Evolutionary conservation across 2,113 vertebrate species (phyloP).

Genomic region (Pseudonaja textilis): DNA sequence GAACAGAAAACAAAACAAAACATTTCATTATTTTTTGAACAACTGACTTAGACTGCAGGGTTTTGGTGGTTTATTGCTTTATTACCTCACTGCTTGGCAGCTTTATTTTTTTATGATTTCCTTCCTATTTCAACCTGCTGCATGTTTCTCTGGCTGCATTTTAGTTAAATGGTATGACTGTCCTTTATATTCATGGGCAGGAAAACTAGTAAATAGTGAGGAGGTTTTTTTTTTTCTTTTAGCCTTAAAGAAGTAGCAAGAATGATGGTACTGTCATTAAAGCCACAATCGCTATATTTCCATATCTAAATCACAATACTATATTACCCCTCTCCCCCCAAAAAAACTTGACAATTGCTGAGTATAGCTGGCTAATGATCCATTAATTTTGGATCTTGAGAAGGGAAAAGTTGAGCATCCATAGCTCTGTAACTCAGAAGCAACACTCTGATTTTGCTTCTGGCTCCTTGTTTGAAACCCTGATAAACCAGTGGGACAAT

Average conservation of each 20-base stretch:
- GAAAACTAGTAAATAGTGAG: not conserved
- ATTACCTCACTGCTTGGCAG: not conserved
- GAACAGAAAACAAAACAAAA: constrained; percentile 23
- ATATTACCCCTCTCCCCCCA: not conserved
- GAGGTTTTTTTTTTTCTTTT: not conserved
- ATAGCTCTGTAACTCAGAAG: not conserved
- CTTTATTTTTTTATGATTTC: not conserved
- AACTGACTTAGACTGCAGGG: no score
- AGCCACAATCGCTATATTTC: not conserved
- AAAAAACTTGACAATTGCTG: not conserved
- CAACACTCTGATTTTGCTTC: not conserved
- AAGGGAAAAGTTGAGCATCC: not conserved
- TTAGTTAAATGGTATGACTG: not conserved
- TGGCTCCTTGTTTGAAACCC: not conserved
- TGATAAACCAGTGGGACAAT: not conserved
- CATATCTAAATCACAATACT: not conserved
- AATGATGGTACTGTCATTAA: not conserved
- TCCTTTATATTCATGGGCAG: not conserved
- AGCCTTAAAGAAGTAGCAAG: not conserved
- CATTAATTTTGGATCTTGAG: not conserved
- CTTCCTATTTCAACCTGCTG: not conserved
- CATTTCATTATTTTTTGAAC: not conserved
- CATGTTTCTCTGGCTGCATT: not conserved
- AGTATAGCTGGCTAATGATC: not conserved
- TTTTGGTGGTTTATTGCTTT: not conserved